Percentiles rank a stretch among this genome's conserved stretches.
These are phyloP conservation scores for Drosophila ananassae DNA, from an alignment of 1,140 invertebrate species.

Conservation along the genomic window DNA sequence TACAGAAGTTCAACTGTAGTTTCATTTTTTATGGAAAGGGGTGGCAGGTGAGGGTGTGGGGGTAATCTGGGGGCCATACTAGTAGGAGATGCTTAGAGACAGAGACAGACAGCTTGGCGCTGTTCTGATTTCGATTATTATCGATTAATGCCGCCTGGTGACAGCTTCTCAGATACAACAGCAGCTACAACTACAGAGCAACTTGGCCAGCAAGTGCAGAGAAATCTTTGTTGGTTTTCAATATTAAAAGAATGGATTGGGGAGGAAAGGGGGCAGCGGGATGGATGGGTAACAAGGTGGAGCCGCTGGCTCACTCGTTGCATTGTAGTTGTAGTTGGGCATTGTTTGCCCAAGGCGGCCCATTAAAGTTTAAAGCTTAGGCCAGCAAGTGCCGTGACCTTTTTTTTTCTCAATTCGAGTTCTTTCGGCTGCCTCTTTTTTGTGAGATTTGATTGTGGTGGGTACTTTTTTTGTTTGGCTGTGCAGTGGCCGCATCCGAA, in stretches of 20 bases:
- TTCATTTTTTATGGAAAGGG: neutral
- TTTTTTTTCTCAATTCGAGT: constrained; percentile 74
- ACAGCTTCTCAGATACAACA: neutral
- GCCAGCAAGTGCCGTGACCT: constrained; percentile 76
- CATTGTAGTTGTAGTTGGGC: constrained; percentile 26
- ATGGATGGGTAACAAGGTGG: constrained; percentile 24
- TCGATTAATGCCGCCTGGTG: constrained; percentile 33
- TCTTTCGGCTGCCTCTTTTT: constrained; percentile 44
- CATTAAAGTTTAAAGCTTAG: constrained; percentile 59
- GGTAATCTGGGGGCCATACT: neutral
- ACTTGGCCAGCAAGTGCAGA: constrained; percentile 58
- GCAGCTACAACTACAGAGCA: constrained; percentile 15
- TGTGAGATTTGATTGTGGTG: constrained; percentile 20
- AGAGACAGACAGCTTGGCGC: constrained; percentile 41
- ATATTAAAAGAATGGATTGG: constrained; percentile 5
- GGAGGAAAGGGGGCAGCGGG: neutral
- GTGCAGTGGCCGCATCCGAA: constrained; percentile 50
- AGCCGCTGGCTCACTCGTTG: constrained; percentile 11
- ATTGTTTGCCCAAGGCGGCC: constrained; percentile 66
- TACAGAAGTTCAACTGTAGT: constrained; percentile 9
- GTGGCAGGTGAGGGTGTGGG: neutral
- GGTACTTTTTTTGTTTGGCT: constrained; percentile 26
- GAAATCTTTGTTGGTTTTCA: constrained; percentile 60
- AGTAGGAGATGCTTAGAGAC: constrained; percentile 7
- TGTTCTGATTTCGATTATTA: constrained; percentile 40